Evolutionary conservation across 2,113 vertebrate species (phyloP).

Genomic region (Peromyscus polionotus): DNA sequence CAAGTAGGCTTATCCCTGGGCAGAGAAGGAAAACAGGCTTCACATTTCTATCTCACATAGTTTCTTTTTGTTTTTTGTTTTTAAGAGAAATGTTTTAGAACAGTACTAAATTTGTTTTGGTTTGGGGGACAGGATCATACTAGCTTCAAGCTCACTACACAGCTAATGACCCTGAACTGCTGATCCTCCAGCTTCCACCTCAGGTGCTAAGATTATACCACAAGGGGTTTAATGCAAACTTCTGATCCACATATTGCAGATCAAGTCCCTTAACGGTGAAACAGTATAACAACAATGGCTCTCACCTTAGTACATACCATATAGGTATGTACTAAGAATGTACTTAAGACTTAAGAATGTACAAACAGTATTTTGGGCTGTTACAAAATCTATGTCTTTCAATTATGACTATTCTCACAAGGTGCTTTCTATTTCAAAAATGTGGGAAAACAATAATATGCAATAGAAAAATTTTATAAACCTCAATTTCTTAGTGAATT

Average conservation of each 20-base stretch:
- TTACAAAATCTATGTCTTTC: neutral
- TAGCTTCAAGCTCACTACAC: neutral
- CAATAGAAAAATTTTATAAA: neutral
- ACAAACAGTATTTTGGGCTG: neutral
- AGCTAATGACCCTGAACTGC: neutral
- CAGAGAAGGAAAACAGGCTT: neutral
- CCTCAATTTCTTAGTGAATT: slow-evolving; percentile 42
- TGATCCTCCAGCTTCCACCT: neutral
- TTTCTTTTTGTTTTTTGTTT: neutral
- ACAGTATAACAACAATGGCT: neutral
- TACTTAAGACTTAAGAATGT: neutral
- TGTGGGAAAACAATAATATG: slow-evolving; percentile 3
- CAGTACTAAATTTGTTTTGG: neutral
- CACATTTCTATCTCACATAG: neutral
- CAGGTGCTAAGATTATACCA: neutral
- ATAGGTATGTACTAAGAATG: neutral
- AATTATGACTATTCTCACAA: slow-evolving; percentile 37
- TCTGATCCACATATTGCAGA: neutral
- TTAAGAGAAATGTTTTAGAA: neutral
- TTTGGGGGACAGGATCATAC: neutral
- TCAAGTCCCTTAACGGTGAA: neutral
- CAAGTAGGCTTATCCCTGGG: neutral
- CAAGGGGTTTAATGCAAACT: neutral
- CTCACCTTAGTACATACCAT: neutral
- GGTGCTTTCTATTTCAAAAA: slow-evolving; percentile 45